phyloP scores from a whole-genome alignment of 2,113 vertebrate species.

The Petromus typicus region DNA sequence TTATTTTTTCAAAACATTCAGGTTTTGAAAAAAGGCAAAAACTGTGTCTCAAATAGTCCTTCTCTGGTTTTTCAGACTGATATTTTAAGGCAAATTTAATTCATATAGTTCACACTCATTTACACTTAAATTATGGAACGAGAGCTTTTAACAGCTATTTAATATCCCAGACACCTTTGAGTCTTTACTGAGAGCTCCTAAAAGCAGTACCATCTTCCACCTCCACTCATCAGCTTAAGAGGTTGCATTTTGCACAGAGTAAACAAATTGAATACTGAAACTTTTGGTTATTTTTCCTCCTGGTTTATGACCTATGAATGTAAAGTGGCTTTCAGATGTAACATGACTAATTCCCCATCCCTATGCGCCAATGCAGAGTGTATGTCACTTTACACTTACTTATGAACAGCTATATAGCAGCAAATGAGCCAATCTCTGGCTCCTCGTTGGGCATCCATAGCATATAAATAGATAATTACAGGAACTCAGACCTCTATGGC shows the following conservation, averaged over 20 bases:
- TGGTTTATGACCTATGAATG: constrained; percentile 78
- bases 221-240: constrained; percentile 74
- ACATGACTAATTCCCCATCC: constrained; percentile 78
- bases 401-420: constrained; percentile 63
- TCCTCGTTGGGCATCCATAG: constrained; percentile 63
- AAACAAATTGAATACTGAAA: constrained; percentile 82
- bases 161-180: constrained; percentile 79
- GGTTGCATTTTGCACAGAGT: constrained; percentile 73
- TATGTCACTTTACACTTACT: constrained; percentile 75
- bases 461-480: constrained; percentile 80
- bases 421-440: constrained; percentile 74
- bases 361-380: constrained; percentile 50
- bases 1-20: constrained; percentile 71
- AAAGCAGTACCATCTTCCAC: constrained; percentile 58
- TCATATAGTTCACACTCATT: constrained; percentile 75
- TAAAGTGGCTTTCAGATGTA: constrained; percentile 78
- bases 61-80: constrained; percentile 68
- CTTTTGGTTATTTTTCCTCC: constrained; percentile 76
- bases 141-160: constrained; percentile 80
- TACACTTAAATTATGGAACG: constrained; percentile 81
- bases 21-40: constrained; percentile 69
- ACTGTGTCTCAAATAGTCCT: constrained; percentile 71
- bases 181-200: constrained; percentile 70
- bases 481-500: constrained; percentile 66
- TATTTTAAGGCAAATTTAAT: constrained; percentile 81